Base-by-base conservation (phyloP, 2,113 vertebrate species). In the Oryzias woworae region DNA sequence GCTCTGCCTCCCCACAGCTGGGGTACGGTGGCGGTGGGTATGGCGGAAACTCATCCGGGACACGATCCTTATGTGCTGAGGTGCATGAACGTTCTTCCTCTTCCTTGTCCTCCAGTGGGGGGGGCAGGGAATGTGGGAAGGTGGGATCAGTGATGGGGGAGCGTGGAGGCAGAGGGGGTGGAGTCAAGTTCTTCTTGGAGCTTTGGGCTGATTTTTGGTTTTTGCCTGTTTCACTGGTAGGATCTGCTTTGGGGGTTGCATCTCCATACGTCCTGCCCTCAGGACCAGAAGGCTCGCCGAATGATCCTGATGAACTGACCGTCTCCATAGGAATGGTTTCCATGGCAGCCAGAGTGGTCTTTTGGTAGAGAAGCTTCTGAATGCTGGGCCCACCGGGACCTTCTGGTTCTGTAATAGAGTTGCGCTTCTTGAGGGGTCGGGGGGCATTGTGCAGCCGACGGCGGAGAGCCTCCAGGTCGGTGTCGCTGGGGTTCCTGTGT, bases 311-410 rank as follows among this genome's bases (percentile, higher is more conserved):
- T 26, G 68, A 43, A 14, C 51, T 28, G 0, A 10, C 10, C 0
- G 60, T 69, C 82, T 81, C 77, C 0, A 90, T 62, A 22, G 93
- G 90, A 42, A 93, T 93, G 42, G 90, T 90, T 86, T 98, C 96
- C 96, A 98, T 98, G 52, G 96, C 96, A 42, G 96, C 95, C 42
- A 97, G 86, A 12, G 96, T 97, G 78, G 95, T 96, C 78, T 95
- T 94, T 92, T 98, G 96, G 76, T 98, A 98, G 36, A 98, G 71
- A 1, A 98, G 93, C 73, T 97, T 97, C 88, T 96, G 96, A 54
- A 98, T 95, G 75, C 97, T 97, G 22, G 96, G 96, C 16, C 96
- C 96, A 0, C 88, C 92, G 0, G 96, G 96, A 14, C 97, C 95
- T 77, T 98, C 97, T 0, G 96, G 95, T 78, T 98, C 97, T 0